A percentile compares a stretch with the other conserved stretches of the same genome.
Evolutionary conservation across 2,888 invertebrate genomes (phyloP).

Genomic region (Crioceris asparagi): DNA sequence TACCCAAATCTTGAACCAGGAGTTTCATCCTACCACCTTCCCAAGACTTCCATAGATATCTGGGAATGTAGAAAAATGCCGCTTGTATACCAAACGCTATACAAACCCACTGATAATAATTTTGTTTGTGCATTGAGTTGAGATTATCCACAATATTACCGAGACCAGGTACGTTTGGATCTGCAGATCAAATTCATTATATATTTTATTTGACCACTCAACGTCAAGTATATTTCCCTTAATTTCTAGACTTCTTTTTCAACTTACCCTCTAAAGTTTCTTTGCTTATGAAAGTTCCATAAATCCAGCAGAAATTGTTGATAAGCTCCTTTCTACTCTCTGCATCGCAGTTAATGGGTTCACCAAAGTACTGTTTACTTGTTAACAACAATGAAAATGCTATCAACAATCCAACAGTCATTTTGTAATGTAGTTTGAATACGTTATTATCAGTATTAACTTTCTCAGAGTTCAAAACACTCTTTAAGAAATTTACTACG

Average conservation of each 20-base stretch:
- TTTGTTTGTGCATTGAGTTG: constrained; percentile 44
- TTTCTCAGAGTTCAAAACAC: constrained; percentile 53
- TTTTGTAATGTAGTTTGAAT: constrained; percentile 64
- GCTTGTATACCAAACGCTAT: constrained; percentile 58
- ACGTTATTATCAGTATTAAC: constrained; percentile 66
- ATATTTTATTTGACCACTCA: too few relatives aligned
- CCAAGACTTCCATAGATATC: constrained; percentile 63
- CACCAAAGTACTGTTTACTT: constrained; percentile 75
- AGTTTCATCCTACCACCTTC: constrained; percentile 53
- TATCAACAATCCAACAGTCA: constrained; percentile 60
- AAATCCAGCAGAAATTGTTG: constrained; percentile 71
- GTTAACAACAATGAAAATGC: constrained; percentile 65
- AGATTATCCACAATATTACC: constrained; percentile 6
- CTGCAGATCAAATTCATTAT: constrained; percentile 12
- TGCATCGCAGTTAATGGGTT: constrained; percentile 67
- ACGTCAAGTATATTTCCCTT: background rate
- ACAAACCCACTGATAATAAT: constrained; percentile 65
- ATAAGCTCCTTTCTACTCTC: constrained; percentile 50
- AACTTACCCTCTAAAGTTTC: constrained; percentile 38
- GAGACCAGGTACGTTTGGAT: constrained; percentile 13
- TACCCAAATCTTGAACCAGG: constrained; percentile 50
- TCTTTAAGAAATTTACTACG: constrained; percentile 55
- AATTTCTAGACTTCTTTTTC: too few relatives aligned
- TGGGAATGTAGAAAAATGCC: constrained; percentile 55
- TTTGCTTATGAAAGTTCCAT: constrained; percentile 56